Percentiles rank a stretch among this genome's conserved stretches.
These are phyloP conservation scores for Zootermopsis nevadensis DNA, from an alignment of 2,888 invertebrate genomes.

Conservation along the genomic window DNA sequence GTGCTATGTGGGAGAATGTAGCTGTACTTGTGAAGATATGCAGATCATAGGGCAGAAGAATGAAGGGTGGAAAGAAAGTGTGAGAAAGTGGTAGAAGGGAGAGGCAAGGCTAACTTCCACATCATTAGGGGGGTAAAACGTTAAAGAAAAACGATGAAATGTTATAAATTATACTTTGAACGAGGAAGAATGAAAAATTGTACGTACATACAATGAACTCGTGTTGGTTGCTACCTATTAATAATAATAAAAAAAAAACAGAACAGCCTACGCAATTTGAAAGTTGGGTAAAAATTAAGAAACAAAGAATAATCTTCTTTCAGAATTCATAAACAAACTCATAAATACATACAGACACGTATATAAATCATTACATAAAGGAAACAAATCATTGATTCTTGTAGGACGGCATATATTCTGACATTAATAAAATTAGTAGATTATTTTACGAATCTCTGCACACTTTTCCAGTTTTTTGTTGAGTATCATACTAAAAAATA, in stretches of 20 bases:
- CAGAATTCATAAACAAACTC: too few relatives aligned
- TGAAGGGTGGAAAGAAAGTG: not conserved
- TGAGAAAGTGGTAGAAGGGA: slow-evolving; percentile 1
- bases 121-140: slow-evolving; percentile 40
- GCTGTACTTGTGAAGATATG: slow-evolving; percentile 48
- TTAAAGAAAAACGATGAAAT: slow-evolving; percentile 36
- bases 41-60: slow-evolving; percentile 43
- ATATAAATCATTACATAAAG: too few relatives aligned
- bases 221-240: not conserved
- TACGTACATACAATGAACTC: not conserved
- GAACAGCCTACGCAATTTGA: too few relatives aligned
- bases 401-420: too few relatives aligned
- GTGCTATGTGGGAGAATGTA: slow-evolving; percentile 30
- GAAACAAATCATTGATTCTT: too few relatives aligned
- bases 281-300: too few relatives aligned
- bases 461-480: too few relatives aligned
- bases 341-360: too few relatives aligned
- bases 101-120: slow-evolving; percentile 41
- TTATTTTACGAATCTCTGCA: too few relatives aligned
- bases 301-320: too few relatives aligned
- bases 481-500: too few relatives aligned
- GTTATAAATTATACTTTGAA: slow-evolving; percentile 31
- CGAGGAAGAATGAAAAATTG: not conserved
- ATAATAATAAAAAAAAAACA: not conserved
- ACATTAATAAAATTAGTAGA: too few relatives aligned